A percentile compares a stretch with the other conserved stretches of the same genome.
Evolutionary conservation across 1,140 invertebrate genomes (phyloP).

Genomic region (Aradophagus sp.): DNA sequence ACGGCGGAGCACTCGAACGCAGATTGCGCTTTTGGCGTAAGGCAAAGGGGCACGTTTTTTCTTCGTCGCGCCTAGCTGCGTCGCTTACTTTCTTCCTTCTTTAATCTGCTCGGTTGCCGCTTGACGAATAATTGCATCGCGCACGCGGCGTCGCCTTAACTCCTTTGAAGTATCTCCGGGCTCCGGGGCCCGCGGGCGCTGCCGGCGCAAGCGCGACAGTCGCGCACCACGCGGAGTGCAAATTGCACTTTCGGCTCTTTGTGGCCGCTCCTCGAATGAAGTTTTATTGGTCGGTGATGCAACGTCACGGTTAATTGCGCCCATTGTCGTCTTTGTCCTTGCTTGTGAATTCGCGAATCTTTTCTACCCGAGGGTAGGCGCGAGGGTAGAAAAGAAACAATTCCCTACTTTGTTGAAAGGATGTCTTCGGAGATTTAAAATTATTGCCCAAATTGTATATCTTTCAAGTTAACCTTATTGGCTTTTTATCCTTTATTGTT

Average conservation of each 20-base stretch:
- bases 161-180: conserved; percentile 58
- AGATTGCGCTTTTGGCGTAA: conserved; percentile 56
- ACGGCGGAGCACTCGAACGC: conserved; percentile 48
- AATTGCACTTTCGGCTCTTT: conserved; percentile 56
- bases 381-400: too few relatives aligned
- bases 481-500: too few relatives aligned
- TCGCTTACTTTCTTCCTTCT: too few relatives aligned
- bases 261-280: conserved; percentile 33
- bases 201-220: conserved; percentile 25
- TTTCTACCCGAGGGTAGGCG: too few relatives aligned
- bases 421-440: too few relatives aligned
- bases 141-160: conserved; percentile 49
- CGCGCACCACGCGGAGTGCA: conserved; percentile 16
- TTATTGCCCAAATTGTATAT: too few relatives aligned
- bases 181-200: conserved; percentile 31
- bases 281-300: conserved; percentile 51
- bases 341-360: too few relatives aligned
- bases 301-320: conserved; percentile 43
- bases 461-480: too few relatives aligned
- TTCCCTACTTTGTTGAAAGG: too few relatives aligned
- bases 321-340: conserved; percentile 37
- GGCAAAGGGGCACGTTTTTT: conserved; percentile 50
- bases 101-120: conserved; percentile 44
- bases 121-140: conserved; percentile 57
- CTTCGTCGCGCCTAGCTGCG: too few relatives aligned